Base-by-base conservation (phyloP, 2,888 invertebrate species). In the Amorpha juglandis region DNA sequence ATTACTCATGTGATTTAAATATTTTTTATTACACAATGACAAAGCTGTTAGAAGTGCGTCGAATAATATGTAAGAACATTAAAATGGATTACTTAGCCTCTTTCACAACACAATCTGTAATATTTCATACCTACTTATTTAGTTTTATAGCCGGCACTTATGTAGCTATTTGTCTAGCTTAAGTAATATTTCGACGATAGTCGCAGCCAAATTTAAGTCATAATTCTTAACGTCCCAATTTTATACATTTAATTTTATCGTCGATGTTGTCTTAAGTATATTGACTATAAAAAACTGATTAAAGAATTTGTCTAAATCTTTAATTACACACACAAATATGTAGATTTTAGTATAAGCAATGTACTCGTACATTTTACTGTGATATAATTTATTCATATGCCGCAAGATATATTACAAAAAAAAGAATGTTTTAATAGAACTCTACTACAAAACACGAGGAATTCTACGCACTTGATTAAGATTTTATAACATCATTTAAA, bases 111-210 rank as follows among this genome's bases (percentile, higher is more conserved):
- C 62, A 62, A 27, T 62, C 16, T 27, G n/a, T n/a, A 62, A 62
- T 47, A 62, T 62, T 62, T 62, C 45, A 62, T 62, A 19, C 62
- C 45, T 62, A 62, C 45, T n/a, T n/a, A n/a, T n/a, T 45, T 62
- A 45, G 45, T 45, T 62, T 62, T 62, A 63, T 48, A 63, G 62
- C 62, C 47, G 62, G 62, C 45, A 62, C 62, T 62, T 62, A 62
- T 45, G 47, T 21, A 21, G 47, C 62, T 47, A 63, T 47, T 63
- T 47, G 48, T 63, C 62, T 63, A 63, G 47, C 62, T 48, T 63
- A 63, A 63, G 47, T 63, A 45, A 63, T 21, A 63, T 63, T 47
- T 45, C 19, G 21, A 21, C 50, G 48, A 42, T 21, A 64, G 53
- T 42, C 14, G 35, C 52, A 51, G 48, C 65, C 52, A 55, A 62